Evolutionary conservation across 2,888 invertebrate species (phyloP).

Genomic region (Diaphora mendica): DNA sequence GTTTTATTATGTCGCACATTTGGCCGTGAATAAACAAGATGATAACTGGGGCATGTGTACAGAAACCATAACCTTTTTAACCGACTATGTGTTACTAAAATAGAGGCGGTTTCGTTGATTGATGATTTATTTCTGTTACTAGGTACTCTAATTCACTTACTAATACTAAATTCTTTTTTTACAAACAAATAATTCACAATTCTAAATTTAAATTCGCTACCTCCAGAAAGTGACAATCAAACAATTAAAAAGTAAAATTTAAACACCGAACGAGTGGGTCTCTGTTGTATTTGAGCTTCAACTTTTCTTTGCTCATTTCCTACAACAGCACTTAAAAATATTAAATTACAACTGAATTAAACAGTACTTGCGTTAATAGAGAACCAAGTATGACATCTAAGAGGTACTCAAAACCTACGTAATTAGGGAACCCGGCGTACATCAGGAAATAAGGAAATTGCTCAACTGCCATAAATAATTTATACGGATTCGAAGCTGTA

Average conservation of each 20-base stretch:
- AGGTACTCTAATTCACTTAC: neutral
- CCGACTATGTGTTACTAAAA: conserved; percentile 43
- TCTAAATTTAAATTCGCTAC: neutral
- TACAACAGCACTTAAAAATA: conserved; percentile 44
- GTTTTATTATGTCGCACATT: conserved; percentile 59
- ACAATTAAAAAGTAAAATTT: conserved; percentile 1
- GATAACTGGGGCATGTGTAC: conserved; percentile 55
- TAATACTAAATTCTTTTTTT: neutral
- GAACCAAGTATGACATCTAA: conserved; percentile 67
- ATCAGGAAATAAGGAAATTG: conserved; percentile 68
- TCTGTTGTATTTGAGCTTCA: conserved; percentile 22
- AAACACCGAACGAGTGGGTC: conserved; percentile 1
- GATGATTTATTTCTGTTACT: neutral
- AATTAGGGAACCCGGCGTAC: conserved; percentile 65
- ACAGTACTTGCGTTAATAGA: conserved; percentile 67
- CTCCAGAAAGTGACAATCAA: neutral
- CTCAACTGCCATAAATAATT: conserved; percentile 81
- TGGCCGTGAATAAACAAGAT: conserved; percentile 62
- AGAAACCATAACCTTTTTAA: conserved; percentile 54
- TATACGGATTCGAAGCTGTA: conserved; percentile 75
- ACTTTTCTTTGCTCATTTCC: conserved; percentile 16
- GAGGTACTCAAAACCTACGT: conserved; percentile 72
- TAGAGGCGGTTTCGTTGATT: conserved; percentile 17
- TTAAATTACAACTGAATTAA: conserved; percentile 62
- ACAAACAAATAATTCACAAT: neutral